phyloP scores from a whole-genome alignment of 2,888 invertebrate genomes.

The Metopia argyrocephala region DNA sequence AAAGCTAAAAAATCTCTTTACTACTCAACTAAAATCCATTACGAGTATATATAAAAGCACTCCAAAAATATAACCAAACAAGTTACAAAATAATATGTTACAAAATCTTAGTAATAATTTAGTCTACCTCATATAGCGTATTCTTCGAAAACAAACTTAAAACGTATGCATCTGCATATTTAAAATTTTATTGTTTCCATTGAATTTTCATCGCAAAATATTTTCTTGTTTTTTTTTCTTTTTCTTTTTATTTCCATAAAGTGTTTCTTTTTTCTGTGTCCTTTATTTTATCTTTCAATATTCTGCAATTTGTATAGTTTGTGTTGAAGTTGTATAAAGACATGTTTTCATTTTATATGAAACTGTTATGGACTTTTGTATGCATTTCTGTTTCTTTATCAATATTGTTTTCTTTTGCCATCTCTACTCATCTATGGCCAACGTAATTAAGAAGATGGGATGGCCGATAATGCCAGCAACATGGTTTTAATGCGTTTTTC shows the following conservation, averaged over 20 bases:
- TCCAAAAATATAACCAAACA: no score
- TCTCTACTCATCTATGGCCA: background rate
- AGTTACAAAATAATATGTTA: no score
- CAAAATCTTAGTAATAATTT: no score
- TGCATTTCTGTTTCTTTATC: constrained; percentile 26
- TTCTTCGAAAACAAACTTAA: background rate
- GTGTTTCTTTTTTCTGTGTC: background rate
- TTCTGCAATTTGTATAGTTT: constrained; percentile 26
- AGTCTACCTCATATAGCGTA: background rate
- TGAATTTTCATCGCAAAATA: constrained; percentile 11
- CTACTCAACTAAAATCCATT: no score
- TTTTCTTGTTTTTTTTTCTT: background rate
- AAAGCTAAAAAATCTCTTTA: no score
- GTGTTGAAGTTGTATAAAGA: constrained; percentile 1
- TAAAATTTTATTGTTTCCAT: background rate
- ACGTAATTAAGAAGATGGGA: constrained; percentile 32
- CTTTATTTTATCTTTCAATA: background rate
- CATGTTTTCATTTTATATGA: constrained; percentile 23
- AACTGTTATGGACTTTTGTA: constrained; percentile 12
- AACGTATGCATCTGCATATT: background rate
- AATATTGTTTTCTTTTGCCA: constrained; percentile 28
- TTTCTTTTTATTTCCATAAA: background rate
- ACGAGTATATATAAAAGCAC: no score
- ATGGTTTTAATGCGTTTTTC: constrained; percentile 13
- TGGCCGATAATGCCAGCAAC: background rate